A percentile compares a stretch with the other conserved stretches of the same genome.
Evolutionary conservation across 2,797 vertebrate genomes (phyloP).

Genomic region (Sebastes dallii): DNA sequence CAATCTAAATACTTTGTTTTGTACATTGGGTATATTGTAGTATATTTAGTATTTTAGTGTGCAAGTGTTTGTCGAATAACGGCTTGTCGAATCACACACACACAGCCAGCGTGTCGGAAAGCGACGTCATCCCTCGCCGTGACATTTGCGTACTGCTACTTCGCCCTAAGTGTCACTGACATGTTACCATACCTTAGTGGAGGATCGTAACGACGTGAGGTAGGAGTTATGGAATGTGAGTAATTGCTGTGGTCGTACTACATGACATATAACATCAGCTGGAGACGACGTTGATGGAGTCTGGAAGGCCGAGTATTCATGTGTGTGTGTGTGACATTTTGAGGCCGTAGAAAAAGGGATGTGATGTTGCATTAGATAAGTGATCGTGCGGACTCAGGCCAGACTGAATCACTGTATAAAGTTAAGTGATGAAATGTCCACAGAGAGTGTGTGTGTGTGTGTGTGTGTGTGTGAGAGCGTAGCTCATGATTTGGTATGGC

Average conservation of each 20-base stretch:
- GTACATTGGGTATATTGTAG: neutral
- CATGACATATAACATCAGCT: slow-evolving; percentile 31
- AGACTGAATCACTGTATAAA: slow-evolving; percentile 1
- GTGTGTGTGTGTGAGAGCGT: neutral
- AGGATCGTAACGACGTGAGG: slow-evolving; percentile 20
- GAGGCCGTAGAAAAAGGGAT: slow-evolving; percentile 5
- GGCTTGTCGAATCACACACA: slow-evolving; percentile 4
- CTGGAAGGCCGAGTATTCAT: neutral
- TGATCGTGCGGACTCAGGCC: slow-evolving; percentile 2
- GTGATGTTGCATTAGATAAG: slow-evolving; percentile 24
- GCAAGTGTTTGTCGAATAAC: neutral
- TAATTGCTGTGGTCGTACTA: slow-evolving; percentile 24
- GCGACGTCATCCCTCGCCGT: neutral
- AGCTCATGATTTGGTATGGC: neutral
- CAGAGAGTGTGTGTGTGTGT: too few species aligned
- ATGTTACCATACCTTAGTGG: slow-evolving; percentile 31
- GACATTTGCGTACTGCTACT: slow-evolving; percentile 24
- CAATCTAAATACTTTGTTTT: neutral
- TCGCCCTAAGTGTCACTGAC: slow-evolving; percentile 1
- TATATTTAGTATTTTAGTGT: neutral
- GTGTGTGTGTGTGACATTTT: slow-evolving; percentile 35
- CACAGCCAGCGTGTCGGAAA: slow-evolving; percentile 3
- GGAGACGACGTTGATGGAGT: slow-evolving; percentile 23
- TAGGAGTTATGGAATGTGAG: slow-evolving; percentile 21
- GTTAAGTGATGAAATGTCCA: slow-evolving; percentile 3